Conservation (phyloP, 2,113 vertebrate species). For the Alouatta palliata region DNA sequence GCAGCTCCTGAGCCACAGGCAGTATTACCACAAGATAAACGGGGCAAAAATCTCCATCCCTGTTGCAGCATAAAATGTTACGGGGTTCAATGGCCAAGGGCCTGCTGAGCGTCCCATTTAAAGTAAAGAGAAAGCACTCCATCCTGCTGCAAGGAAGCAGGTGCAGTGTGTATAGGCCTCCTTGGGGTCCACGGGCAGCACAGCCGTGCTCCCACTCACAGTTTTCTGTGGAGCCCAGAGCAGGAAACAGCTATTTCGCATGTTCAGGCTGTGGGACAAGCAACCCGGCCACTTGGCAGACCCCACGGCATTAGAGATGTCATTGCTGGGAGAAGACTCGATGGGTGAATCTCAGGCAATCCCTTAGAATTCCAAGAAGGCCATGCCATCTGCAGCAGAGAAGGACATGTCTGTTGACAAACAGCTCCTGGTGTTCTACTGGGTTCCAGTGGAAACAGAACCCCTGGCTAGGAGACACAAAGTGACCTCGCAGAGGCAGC, state of each 20-base stretch:
- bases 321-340: not conserved
- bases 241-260: too few relatives aligned
- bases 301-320: not conserved
- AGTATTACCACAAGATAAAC: not conserved
- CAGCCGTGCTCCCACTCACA: not conserved
- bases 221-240: not conserved
- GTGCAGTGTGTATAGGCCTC: not conserved
- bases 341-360: too few relatives aligned
- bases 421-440: not conserved
- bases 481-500: not conserved
- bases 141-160: not conserved
- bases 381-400: not conserved
- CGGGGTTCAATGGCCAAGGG: not conserved
- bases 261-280: not conserved
- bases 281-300: not conserved
- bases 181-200: not conserved
- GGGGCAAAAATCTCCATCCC: not conserved
- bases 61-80: too few relatives aligned
- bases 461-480: not conserved
- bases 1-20: not conserved
- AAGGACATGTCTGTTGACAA: not conserved
- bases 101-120: not conserved
- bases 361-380: not conserved
- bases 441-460: not conserved
- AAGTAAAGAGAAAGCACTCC: not conserved